phyloP scores from a whole-genome alignment of 2,113 vertebrate species.

The Oceanites oceanicus region DNA sequence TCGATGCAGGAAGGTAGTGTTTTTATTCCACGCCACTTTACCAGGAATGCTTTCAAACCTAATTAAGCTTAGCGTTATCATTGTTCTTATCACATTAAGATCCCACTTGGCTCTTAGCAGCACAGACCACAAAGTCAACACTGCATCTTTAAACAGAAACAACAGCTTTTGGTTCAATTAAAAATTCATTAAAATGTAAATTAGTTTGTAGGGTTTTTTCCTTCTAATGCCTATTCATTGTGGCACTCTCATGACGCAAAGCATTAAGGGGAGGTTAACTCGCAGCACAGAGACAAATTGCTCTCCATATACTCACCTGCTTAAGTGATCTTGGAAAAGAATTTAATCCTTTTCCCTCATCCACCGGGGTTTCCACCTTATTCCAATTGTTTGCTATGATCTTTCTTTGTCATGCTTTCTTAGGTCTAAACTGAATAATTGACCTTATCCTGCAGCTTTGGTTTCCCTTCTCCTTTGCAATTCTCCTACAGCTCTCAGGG shows the following conservation, averaged over 20 bases:
- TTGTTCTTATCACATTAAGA: slow-evolving; percentile 80
- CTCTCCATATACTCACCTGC: neutral
- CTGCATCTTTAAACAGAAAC: slow-evolving; percentile 83
- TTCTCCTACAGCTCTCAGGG: neutral
- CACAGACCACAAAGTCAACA: slow-evolving; percentile 78
- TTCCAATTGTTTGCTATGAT: neutral
- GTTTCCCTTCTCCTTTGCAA: neutral
- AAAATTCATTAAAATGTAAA: slow-evolving; percentile 89
- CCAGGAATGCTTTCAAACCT: slow-evolving; percentile 69
- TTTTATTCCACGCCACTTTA: slow-evolving; percentile 32
- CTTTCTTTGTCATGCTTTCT: neutral
- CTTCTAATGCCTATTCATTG: slow-evolving; percentile 65
- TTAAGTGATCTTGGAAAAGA: neutral
- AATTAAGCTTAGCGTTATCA: slow-evolving; percentile 81
- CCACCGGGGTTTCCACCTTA: neutral
- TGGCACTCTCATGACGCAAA: slow-evolving; percentile 68
- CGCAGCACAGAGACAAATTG: neutral
- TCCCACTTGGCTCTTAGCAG: slow-evolving; percentile 75
- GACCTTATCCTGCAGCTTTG: neutral
- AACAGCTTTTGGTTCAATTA: slow-evolving; percentile 86
- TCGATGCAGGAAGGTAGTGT: neutral
- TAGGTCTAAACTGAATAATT: neutral
- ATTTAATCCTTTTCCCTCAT: neutral
- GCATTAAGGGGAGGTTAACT: slow-evolving; percentile 58
- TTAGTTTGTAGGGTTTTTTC: slow-evolving; percentile 70